Evolutionary conservation across 2,888 invertebrate genomes (phyloP).

Genomic region (Troilus luridus): DNA sequence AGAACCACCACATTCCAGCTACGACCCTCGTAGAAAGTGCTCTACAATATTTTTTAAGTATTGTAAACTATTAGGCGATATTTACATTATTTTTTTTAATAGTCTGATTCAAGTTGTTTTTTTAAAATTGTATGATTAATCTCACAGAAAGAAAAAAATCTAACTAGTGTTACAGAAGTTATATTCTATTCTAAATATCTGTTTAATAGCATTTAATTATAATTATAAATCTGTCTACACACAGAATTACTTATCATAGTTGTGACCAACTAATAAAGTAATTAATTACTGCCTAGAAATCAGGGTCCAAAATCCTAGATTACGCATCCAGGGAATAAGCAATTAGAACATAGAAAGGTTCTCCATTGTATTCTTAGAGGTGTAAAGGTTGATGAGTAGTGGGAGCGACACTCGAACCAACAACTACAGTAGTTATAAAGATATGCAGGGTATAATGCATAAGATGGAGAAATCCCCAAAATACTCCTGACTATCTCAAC

Average conservation of each 20-base stretch:
- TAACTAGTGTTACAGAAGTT: background rate
- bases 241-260: background rate
- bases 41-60: constrained; percentile 70
- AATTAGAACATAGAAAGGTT: too few relatives aligned
- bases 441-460: too few relatives aligned
- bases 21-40: constrained; percentile 91
- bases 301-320: too few relatives aligned
- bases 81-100: background rate
- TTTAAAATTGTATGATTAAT: background rate
- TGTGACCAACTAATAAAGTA: too few relatives aligned
- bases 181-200: background rate
- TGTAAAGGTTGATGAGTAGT: too few relatives aligned
- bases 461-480: too few relatives aligned
- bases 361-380: too few relatives aligned
- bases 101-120: background rate
- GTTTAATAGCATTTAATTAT: background rate
- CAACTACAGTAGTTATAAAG: too few relatives aligned
- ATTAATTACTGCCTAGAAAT: too few relatives aligned
- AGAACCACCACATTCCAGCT: constrained; percentile 94
- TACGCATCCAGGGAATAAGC: too few relatives aligned
- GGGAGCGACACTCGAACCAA: too few relatives aligned
- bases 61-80: background rate
- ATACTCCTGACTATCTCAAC: too few relatives aligned
- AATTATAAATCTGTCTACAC: background rate
- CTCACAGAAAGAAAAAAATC: background rate